Percentiles rank a stretch among this genome's conserved stretches.
These are phyloP conservation scores for Scaptomyza flava DNA, from an alignment of 2,888 invertebrate species.

Conservation along the genomic window DNA sequence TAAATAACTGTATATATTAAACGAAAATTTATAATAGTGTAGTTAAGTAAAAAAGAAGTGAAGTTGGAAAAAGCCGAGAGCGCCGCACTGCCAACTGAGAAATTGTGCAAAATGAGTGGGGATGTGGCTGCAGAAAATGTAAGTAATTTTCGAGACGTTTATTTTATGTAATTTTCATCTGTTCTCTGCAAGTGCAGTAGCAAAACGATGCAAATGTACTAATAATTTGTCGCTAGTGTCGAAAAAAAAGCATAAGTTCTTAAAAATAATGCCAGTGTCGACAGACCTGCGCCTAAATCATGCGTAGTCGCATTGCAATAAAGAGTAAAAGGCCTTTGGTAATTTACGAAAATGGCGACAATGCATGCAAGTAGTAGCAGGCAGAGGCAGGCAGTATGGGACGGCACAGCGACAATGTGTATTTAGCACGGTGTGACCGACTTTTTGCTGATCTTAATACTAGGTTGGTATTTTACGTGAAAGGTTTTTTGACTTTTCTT, in stretches of 20 bases:
- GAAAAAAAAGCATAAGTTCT: slow-evolving; percentile 25
- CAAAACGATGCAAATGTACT: slow-evolving; percentile 63
- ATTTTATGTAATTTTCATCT: slow-evolving; percentile 68
- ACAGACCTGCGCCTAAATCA: slow-evolving; percentile 46
- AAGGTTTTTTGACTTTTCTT: slow-evolving; percentile 21
- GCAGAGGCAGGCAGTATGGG: slow-evolving; percentile 38
- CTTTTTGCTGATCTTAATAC: slow-evolving; percentile 50
- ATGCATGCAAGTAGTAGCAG: slow-evolving; percentile 67
- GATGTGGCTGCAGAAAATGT: slow-evolving; percentile 82
- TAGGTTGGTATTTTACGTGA: slow-evolving; percentile 44
- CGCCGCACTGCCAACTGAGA: slow-evolving; percentile 67
- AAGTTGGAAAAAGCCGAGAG: slow-evolving; percentile 64
- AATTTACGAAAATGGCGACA: slow-evolving; percentile 83
- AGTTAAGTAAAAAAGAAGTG: slow-evolving; percentile 40
- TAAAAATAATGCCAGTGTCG: slow-evolving; percentile 47
- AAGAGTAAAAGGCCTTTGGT: slow-evolving; percentile 66
- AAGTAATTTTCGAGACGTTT: slow-evolving; percentile 71
- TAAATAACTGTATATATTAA: slow-evolving; percentile 16
- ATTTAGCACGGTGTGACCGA: slow-evolving; percentile 75
- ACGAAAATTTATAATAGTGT: slow-evolving; percentile 40
- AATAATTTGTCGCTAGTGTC: slow-evolving; percentile 23
- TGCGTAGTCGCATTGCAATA: slow-evolving; percentile 52
- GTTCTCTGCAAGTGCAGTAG: slow-evolving; percentile 37
- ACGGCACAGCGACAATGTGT: slow-evolving; percentile 60
- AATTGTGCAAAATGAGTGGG: slow-evolving; percentile 81